Base-by-base conservation (phyloP, 2,113 vertebrate species). In the Alexandromys fortis region DNA sequence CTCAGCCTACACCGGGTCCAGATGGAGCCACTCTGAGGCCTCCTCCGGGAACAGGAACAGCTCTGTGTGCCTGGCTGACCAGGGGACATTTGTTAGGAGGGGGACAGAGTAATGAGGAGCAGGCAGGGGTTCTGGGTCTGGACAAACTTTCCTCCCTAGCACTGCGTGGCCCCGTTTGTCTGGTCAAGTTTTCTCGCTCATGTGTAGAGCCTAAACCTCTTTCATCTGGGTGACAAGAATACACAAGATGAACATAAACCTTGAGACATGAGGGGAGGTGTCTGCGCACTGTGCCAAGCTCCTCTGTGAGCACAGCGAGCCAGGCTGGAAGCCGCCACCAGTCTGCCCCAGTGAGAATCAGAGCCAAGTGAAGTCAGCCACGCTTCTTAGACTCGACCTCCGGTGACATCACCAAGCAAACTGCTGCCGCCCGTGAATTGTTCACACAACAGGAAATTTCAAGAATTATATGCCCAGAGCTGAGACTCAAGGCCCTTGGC, bases 281-380 rank as follows among this genome's bases (percentile, higher is more conserved):
- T 45, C 58, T 42, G 42, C 11, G 1, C 38, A 7, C 0, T 7
- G 0, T 3, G 7, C 3, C 33, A 52, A 26, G 35, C 14, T 67
- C 21, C 9, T 1, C 0, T 0, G 7, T 5, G 0, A 0, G 3
- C 14, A 3, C 11, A 0, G 21, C n/a, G 47, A 26, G 22, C 35
- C 47, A 1, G 72, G 5, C 2, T 0, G 1, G 81, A 14, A 72
- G 33, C 85, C 10, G 7, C 5, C 58, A 65, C 65, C 49, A 28
- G 35, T 85, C 65, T 26, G 19, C 47, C 13, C 49, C 11, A 22
- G 49, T 14, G 7, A 30, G 85, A 9, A 49, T 78, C 82, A 10
- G 45, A 72, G 45, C 28, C 24, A 38, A 61, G 4, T 0, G 1
- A 47, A 94, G 75, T 42, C 28, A 75, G 26, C 30, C 3, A 3